These are phyloP conservation scores for Dysdera silvatica DNA, from an alignment of 1,140 invertebrate species.

Conservation along the genomic window DNA sequence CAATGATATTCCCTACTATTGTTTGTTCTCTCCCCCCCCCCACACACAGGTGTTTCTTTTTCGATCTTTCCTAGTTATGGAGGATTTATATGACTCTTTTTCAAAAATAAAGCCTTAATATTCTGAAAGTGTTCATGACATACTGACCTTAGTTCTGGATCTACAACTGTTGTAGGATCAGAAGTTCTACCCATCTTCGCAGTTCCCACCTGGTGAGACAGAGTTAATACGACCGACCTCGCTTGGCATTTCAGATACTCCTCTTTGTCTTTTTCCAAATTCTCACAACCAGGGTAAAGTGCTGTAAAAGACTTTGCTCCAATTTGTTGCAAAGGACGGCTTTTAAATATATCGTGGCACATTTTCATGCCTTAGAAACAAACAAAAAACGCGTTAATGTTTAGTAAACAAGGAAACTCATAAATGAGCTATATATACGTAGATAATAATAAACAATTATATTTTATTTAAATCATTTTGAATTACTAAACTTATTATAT, in stretches of 20 bases:
- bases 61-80: too few relatives aligned
- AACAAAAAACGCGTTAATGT: not conserved
- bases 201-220: constrained; percentile 52
- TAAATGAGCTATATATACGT: too few relatives aligned
- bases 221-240: constrained; percentile 71
- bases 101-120: too few relatives aligned
- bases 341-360: not conserved
- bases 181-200: constrained; percentile 73
- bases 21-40: too few relatives aligned
- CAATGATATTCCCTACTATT: too few relatives aligned
- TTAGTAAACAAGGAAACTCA: not conserved
- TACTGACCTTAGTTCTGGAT: constrained; percentile 53
- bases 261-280: constrained; percentile 62
- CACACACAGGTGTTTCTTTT: too few relatives aligned
- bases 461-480: too few relatives aligned
- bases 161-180: constrained; percentile 70
- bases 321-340: constrained; percentile 45
- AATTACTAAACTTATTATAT: too few relatives aligned
- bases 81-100: too few relatives aligned
- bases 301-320: constrained; percentile 63
- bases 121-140: too few relatives aligned
- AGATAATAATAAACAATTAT: too few relatives aligned
- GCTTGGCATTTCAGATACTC: constrained; percentile 77
- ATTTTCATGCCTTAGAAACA: constrained; percentile 8
- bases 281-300: constrained; percentile 64